Evolutionary conservation across 2,888 invertebrate species (phyloP), one percentile per base, ranked within the genome.

Genomic region (Gasteruption jaculator): DNA sequence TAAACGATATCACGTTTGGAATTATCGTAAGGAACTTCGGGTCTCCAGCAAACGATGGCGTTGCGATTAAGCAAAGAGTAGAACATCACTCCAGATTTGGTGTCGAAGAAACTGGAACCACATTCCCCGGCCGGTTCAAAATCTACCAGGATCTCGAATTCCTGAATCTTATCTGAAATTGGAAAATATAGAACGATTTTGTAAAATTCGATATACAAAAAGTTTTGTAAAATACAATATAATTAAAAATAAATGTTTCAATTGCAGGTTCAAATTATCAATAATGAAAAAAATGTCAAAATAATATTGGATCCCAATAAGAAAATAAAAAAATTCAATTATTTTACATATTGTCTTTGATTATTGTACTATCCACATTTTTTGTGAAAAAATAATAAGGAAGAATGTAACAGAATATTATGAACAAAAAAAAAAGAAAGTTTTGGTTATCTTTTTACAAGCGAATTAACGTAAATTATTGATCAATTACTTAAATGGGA

Each of bases 121-220:
- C n/a, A n/a, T n/a, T n/a, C n/a, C n/a, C n/a, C n/a, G n/a, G n/a
- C n/a, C n/a, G n/a, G n/a, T n/a, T n/a, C n/a, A n/a, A n/a, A n/a
- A 15, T 40, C 34, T 37, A 10, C 45, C 43, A 18, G 37, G 33
- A 19, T 48, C 48, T 7, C 48, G 42, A 8, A 24, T 24, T 24
- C 7, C 7, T 7, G 7, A 8, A 24, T 8, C 24, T 24, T 8
- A 24, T n/a, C 7, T n/a, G n/a, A 8, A 8, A 24, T 24, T 8
- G n/a, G n/a, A n/a, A n/a, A 24, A 24, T 24, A 8, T 8, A 24
- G 7, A 24, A 24, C n/a, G n/a, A 24, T n/a, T 8, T 8, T 8
- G 24, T 24, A 24, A n/a, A 7, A 8, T n/a, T 24, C 24, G 7
- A n/a, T n/a, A 24, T 24, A 24, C 24, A 24, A 24, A 24, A n/a